A percentile compares a stretch with the other conserved stretches of the same genome.
Conservation (phyloP, 1,140 invertebrate genomes). For the Triops longicaudatus region DNA sequence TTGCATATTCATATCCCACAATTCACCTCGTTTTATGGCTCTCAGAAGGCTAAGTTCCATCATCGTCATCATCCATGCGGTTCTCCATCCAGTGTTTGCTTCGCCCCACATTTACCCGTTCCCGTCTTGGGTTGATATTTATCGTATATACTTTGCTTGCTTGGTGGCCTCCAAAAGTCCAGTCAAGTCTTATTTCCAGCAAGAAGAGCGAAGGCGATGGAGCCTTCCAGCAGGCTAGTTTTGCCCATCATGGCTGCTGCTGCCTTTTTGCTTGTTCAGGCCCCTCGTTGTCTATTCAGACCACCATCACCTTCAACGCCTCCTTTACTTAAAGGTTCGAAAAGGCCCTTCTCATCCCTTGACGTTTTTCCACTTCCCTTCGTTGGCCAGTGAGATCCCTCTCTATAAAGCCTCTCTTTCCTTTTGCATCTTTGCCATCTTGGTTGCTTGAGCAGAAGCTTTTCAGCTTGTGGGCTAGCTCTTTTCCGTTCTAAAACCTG, state of each 20-base stretch:
- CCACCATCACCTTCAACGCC: constrained; percentile 13
- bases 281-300: constrained; percentile 14
- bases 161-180: constrained; percentile 10
- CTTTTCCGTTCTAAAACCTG: neutral
- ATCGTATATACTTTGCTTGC: neutral
- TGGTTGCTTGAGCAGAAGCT: constrained; percentile 6
- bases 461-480: neutral
- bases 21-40: neutral
- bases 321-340: constrained; percentile 1
- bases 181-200: neutral
- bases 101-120: neutral
- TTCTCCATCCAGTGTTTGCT: neutral
- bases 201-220: neutral
- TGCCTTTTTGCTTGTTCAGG: constrained; percentile 13
- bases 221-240: constrained; percentile 6
- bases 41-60: neutral
- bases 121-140: neutral
- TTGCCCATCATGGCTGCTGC: neutral
- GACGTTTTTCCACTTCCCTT: neutral
- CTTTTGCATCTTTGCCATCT: constrained; percentile 1
- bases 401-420: neutral
- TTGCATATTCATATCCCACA: constrained; percentile 3
- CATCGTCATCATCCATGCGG: neutral
- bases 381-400: neutral
- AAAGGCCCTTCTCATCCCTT: constrained; percentile 7